Percentiles rank a stretch among this genome's conserved stretches.
These are phyloP conservation scores for Coreius guichenoti DNA, from an alignment of 2,797 vertebrate species.

Conservation along the genomic window DNA sequence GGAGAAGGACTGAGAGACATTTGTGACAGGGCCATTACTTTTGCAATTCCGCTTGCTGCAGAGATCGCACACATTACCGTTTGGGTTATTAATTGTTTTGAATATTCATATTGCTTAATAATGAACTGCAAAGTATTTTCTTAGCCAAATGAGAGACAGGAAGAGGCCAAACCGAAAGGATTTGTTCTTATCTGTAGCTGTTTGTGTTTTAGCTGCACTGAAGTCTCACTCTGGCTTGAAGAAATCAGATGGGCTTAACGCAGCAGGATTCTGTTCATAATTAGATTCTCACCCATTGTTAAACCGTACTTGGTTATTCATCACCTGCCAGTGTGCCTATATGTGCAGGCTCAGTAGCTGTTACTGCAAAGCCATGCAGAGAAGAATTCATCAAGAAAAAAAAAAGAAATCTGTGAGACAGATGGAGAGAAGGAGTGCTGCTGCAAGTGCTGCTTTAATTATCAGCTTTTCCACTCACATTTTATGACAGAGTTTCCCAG, in stretches of 20 bases:
- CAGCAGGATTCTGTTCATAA: slow-evolving; percentile 37
- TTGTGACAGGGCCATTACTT: background rate
- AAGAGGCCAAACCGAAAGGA: slow-evolving; percentile 1
- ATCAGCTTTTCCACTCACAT: slow-evolving; percentile 28
- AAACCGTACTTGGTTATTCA: slow-evolving; percentile 16
- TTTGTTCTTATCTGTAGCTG: background rate
- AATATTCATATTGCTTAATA: background rate
- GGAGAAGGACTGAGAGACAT: background rate
- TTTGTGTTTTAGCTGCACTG: background rate
- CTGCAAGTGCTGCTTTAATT: slow-evolving; percentile 34
- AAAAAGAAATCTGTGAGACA: background rate
- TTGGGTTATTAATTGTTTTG: too few species aligned
- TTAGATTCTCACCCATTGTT: slow-evolving; percentile 33
- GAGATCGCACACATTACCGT: background rate
- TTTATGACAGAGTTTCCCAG: background rate
- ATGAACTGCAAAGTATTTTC: background rate
- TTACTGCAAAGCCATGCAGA: background rate
- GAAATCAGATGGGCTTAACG: background rate
- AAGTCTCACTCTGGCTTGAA: background rate
- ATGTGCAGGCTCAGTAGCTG: background rate
- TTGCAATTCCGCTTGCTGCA: background rate
- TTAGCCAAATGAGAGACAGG: background rate
- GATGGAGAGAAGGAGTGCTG: slow-evolving; percentile 25
- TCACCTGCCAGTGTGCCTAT: slow-evolving; percentile 17
- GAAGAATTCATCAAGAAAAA: slow-evolving; percentile 6